Evolutionary conservation across 2,113 vertebrate species (phyloP).

Genomic region (Scopus umbretta): DNA sequence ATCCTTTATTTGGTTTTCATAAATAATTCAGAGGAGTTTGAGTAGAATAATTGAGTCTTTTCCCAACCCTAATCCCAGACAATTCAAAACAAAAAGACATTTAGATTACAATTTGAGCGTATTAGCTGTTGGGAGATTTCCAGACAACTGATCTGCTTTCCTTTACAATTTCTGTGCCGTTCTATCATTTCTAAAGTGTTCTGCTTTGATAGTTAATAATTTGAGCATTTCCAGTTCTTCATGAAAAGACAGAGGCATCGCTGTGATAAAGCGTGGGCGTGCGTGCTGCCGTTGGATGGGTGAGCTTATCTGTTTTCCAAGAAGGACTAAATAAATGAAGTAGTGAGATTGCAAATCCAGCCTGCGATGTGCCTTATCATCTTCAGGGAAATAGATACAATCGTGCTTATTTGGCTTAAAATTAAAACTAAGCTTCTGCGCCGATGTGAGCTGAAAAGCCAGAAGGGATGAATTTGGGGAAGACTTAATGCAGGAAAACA

Average conservation of each 20-base stretch:
- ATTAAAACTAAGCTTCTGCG: constrained; percentile 13
- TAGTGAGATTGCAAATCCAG: constrained; percentile 48
- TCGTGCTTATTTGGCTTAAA: constrained; percentile 28
- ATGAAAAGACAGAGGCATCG: constrained; percentile 12
- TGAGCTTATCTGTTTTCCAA: constrained; percentile 52
- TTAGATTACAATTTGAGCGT: constrained; percentile 58
- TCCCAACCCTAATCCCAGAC: constrained; percentile 65
- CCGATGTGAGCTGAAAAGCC: not conserved
- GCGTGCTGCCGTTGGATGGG: constrained; percentile 1
- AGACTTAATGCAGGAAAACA: not conserved
- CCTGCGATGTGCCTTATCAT: constrained; percentile 2
- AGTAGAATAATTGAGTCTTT: constrained; percentile 72
- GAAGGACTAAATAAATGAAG: constrained; percentile 42
- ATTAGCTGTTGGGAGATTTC: constrained; percentile 64
- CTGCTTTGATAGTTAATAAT: constrained; percentile 62
- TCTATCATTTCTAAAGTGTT: constrained; percentile 48
- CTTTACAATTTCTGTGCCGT: constrained; percentile 43
- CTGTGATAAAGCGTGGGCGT: not conserved
- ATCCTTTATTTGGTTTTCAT: constrained; percentile 74
- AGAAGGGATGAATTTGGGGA: constrained; percentile 21
- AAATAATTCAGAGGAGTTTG: constrained; percentile 74
- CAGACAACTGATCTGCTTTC: constrained; percentile 45
- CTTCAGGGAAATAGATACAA: constrained; percentile 35
- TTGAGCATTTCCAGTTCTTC: constrained; percentile 55
- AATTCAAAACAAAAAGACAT: constrained; percentile 69